A percentile compares a stretch with the other conserved stretches of the same genome.
phyloP scores from a whole-genome alignment of 2,888 invertebrate species.

The Apotomis capreana region DNA sequence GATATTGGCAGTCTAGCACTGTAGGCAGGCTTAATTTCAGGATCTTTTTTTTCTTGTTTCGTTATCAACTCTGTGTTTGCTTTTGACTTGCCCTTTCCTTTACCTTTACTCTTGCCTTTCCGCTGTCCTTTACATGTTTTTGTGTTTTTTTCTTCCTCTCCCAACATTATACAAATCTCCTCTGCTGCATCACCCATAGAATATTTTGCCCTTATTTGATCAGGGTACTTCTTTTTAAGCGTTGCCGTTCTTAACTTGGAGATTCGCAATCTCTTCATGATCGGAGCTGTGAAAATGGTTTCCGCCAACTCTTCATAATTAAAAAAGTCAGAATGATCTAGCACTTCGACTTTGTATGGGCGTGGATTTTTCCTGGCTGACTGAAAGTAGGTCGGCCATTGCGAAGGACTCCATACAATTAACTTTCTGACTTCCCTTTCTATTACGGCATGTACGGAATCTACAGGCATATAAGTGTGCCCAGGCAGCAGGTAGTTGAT shows the following conservation, averaged over 20 bases:
- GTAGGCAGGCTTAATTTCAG: not conserved
- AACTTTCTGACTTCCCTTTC: conserved; percentile 46
- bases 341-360: conserved; percentile 42
- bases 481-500: conserved; percentile 53
- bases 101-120: conserved; percentile 14
- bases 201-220: conserved; percentile 41
- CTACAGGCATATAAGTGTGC: conserved; percentile 55
- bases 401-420: conserved; percentile 49
- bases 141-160: conserved; percentile 27
- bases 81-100: not conserved
- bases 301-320: not conserved
- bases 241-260: conserved; percentile 39
- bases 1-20: not conserved
- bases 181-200: conserved; percentile 34
- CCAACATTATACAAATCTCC: conserved; percentile 29
- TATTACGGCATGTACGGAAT: conserved; percentile 48
- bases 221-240: conserved; percentile 41
- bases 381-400: conserved; percentile 47
- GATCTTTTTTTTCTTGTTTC: not conserved
- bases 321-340: conserved; percentile 37
- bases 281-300: not conserved
- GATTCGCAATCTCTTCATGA: not conserved
- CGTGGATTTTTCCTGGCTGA: conserved; percentile 46
- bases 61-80: too few species aligned
- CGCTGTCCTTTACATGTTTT: conserved; percentile 38